phyloP scores from a whole-genome alignment of 1,140 invertebrate species.

The Marisa cornuarietis region DNA sequence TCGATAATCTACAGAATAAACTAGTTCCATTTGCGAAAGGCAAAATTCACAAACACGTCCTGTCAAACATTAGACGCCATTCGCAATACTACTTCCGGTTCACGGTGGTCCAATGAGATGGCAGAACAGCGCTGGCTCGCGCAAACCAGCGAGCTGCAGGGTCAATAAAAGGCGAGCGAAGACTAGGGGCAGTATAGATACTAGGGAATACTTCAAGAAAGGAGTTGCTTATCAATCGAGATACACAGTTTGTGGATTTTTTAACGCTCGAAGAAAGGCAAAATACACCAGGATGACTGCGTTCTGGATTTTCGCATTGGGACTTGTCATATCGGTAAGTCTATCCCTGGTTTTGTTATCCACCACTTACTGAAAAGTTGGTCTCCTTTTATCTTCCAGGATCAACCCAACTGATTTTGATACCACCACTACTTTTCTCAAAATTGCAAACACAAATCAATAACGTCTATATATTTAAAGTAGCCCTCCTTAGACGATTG shows the following conservation, averaged over 20 bases:
- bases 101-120: neutral
- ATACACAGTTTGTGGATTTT: too few species aligned
- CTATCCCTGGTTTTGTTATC: neutral
- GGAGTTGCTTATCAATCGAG: too few species aligned
- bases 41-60: neutral
- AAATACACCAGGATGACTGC: neutral
- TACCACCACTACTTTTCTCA: too few species aligned
- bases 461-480: too few species aligned
- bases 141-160: too few species aligned
- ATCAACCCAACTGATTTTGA: too few species aligned
- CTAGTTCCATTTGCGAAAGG: slow-evolving; percentile 43
- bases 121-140: neutral
- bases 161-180: too few species aligned
- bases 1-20: slow-evolving; percentile 49
- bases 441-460: too few species aligned
- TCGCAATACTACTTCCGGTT: slow-evolving; percentile 1
- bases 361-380: neutral
- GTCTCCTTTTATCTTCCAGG: neutral
- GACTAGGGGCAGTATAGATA: too few species aligned
- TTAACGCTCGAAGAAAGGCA: too few species aligned
- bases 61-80: slow-evolving; percentile 7
- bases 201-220: too few species aligned
- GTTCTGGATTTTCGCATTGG: neutral
- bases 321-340: neutral
- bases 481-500: too few species aligned